Evolutionary conservation across 2,113 vertebrate species (phyloP).

Genomic region (Oostethus manadensis): DNA sequence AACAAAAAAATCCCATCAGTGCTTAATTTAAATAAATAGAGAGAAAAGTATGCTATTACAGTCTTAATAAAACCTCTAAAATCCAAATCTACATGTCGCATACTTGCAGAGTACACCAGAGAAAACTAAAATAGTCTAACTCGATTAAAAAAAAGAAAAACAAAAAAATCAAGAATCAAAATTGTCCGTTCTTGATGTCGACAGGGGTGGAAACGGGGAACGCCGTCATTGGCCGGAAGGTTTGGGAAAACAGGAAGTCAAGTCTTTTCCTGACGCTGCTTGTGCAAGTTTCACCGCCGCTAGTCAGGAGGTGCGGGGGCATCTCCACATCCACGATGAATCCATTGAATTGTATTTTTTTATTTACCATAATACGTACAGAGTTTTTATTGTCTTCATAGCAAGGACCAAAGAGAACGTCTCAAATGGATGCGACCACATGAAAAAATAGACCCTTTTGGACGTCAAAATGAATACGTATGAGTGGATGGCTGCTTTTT

Average conservation of each 20-base stretch:
- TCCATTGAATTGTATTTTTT: too few species aligned
- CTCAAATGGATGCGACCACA: too few species aligned
- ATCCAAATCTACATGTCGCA: conserved; percentile 2
- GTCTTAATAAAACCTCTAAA: conserved; percentile 46
- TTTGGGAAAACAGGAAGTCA: conserved; percentile 45
- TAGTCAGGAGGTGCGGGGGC: too few species aligned
- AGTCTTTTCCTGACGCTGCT: conserved; percentile 52
- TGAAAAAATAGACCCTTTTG: too few species aligned
- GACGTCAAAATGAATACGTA: too few species aligned
- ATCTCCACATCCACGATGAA: too few species aligned
- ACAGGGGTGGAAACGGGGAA: conserved; percentile 22
- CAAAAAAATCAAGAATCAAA: background rate
- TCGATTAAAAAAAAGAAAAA: conserved; percentile 35
- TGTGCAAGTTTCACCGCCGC: conserved; percentile 55
- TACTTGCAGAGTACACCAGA: conserved; percentile 7
- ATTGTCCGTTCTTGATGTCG: background rate
- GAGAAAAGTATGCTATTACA: background rate
- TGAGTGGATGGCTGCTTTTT: background rate
- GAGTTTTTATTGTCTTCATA: too few species aligned
- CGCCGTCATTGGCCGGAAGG: conserved; percentile 36
- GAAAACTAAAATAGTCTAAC: conserved; percentile 36
- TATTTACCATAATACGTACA: too few species aligned
- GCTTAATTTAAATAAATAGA: conserved; percentile 65
- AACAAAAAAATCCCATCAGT: conserved; percentile 43
- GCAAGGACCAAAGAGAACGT: too few species aligned